Percentiles rank a stretch among this genome's conserved stretches.
Evolutionary conservation across 2,797 vertebrate species (phyloP).

Genomic region (Hydrolagus colliei): DNA sequence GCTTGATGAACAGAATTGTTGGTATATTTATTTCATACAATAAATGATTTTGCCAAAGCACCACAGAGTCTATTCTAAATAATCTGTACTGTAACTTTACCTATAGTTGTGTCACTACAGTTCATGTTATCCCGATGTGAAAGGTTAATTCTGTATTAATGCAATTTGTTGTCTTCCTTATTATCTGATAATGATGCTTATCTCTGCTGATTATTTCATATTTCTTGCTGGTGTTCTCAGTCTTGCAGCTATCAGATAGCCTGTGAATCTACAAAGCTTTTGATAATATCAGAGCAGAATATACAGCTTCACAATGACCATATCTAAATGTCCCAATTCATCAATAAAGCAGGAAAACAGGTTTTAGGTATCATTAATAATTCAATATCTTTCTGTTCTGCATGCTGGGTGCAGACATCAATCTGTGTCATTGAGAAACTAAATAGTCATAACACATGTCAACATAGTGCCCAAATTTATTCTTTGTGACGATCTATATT

Average conservation of each 20-base stretch:
- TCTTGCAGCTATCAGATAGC: not conserved
- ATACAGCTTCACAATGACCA: not conserved
- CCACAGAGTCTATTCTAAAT: not conserved
- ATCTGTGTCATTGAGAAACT: not conserved
- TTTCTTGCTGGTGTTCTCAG: not conserved
- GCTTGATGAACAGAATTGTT: no score
- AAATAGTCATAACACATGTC: not conserved
- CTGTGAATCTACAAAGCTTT: not conserved
- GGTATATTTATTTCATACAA: not conserved
- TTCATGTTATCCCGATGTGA: no score
- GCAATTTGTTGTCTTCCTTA: not conserved
- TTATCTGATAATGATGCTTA: not conserved
- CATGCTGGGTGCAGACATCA: not conserved
- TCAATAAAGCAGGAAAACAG: not conserved
- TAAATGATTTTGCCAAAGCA: not conserved
- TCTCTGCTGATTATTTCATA: not conserved
- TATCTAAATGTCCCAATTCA: not conserved
- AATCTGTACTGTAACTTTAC: not conserved
- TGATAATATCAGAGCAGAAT: not conserved
- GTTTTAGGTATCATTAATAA: constrained; percentile 8
- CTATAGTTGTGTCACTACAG: no score
- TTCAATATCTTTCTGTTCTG: constrained; percentile 8
- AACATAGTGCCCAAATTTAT: not conserved
- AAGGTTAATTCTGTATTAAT: no score
- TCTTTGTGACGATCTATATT: constrained; percentile 9